These are phyloP conservation scores for Peromyscus leucopus DNA, from an alignment of 2,113 vertebrate species.

Conservation along the genomic window DNA sequence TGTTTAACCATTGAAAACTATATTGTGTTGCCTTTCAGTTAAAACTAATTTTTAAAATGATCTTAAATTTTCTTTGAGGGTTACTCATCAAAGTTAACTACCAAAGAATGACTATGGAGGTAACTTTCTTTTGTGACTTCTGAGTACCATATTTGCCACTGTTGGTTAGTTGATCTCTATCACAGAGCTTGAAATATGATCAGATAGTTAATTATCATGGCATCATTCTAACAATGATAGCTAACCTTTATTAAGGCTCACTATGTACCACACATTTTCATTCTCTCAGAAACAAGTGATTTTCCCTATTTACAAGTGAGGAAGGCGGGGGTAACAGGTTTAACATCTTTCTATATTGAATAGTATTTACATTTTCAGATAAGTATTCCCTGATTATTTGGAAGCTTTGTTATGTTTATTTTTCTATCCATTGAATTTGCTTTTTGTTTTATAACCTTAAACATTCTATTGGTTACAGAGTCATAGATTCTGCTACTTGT, in stretches of 20 bases:
- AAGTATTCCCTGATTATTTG: not conserved
- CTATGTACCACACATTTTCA: not conserved
- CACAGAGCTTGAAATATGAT: not conserved
- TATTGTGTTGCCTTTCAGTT: not conserved
- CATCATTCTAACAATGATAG: not conserved
- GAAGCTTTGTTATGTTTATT: not conserved
- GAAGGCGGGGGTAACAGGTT: not conserved
- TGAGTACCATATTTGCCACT: not conserved
- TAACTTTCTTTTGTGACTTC: not conserved
- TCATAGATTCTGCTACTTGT: not conserved
- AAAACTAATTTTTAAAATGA: not conserved
- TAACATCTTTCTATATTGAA: not conserved
- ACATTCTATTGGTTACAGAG: not conserved
- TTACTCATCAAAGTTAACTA: not conserved
- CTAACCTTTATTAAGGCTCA: no score
- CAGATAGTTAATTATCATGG: not conserved
- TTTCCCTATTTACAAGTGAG: not conserved
- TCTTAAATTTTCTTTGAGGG: not conserved
- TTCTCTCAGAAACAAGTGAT: not conserved
- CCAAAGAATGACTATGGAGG: no score
- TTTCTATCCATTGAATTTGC: not conserved
- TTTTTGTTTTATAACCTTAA: conserved; percentile 20
- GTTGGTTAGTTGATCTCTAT: not conserved
- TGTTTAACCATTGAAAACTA: not conserved
- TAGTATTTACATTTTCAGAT: not conserved